A percentile compares a stretch with the other conserved stretches of the same genome.
Conservation (phyloP, 53 echinoderm and acorn worm species). For the Holothuria leucospilota region DNA sequence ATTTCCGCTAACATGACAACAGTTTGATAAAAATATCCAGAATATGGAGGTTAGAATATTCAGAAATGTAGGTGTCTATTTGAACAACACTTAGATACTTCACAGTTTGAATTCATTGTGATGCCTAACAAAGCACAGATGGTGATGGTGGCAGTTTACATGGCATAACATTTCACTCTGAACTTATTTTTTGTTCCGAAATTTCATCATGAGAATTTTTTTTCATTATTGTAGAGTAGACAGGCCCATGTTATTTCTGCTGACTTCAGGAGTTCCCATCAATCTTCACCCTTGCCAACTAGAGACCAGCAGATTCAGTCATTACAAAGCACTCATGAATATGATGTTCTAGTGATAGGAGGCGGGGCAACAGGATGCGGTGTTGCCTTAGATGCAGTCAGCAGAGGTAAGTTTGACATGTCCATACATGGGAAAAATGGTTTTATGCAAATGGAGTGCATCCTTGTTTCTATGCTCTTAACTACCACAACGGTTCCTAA, state of each 20-base stretch:
- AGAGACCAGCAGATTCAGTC: constrained; percentile 88
- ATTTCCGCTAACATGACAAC: no score
- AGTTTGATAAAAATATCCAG: no score
- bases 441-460: background rate
- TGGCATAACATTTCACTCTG: no score
- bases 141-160: no score
- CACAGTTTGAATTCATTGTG: no score
- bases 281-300: constrained; percentile 71
- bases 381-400: constrained; percentile 93
- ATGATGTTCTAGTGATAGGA: constrained; percentile 92
- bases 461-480: background rate
- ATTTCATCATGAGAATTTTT: no score
- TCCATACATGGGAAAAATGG: background rate
- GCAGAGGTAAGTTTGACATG: constrained; percentile 74
- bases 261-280: constrained; percentile 77
- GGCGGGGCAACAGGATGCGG: constrained; percentile 98
- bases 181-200: no score
- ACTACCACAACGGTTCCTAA: background rate
- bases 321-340: constrained; percentile 82
- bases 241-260: constrained; percentile 90
- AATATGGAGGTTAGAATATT: no score
- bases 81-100: no score
- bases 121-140: no score
- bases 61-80: no score
- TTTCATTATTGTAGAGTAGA: constrained; percentile 67